Percentiles rank a stretch among this genome's conserved stretches.
Evolutionary conservation across 2,888 invertebrate species (phyloP).

Genomic region (Stratiomys singularior): DNA sequence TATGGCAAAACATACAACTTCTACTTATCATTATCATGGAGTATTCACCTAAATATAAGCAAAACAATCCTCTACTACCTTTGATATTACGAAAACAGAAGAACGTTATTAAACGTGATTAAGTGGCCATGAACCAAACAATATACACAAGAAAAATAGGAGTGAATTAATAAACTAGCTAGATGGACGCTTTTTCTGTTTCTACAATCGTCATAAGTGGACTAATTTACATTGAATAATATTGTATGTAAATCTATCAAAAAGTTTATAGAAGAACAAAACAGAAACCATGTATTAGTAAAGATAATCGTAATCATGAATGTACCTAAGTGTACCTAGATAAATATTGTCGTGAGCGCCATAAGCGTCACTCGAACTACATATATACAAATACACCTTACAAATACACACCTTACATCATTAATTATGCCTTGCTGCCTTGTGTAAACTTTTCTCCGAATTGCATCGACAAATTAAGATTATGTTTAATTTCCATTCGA

Average conservation of each 20-base stretch:
- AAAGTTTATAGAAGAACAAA: conserved; percentile 17
- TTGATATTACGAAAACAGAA: conserved; percentile 21
- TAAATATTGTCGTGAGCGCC: conserved; percentile 21
- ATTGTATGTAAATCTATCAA: conserved; percentile 1
- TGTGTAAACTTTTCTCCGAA: conserved; percentile 32
- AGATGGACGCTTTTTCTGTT: too few species aligned
- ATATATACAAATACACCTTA: not conserved
- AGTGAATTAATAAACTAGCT: too few species aligned
- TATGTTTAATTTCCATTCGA: not conserved
- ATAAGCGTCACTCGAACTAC: conserved; percentile 14
- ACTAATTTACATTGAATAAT: not conserved
- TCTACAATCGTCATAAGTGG: too few species aligned
- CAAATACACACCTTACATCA: conserved; percentile 19
- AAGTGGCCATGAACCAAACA: too few species aligned
- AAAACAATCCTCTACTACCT: conserved; percentile 36
- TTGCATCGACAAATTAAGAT: not conserved
- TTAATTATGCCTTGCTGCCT: conserved; percentile 41
- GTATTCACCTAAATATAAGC: too few species aligned
- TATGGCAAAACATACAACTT: conserved; percentile 17
- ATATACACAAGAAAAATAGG: too few species aligned
- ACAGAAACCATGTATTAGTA: not conserved
- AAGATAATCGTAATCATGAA: conserved; percentile 1
- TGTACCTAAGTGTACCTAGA: conserved; percentile 19
- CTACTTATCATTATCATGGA: conserved; percentile 13
- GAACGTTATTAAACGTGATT: not conserved